Percentiles rank a stretch among this genome's conserved stretches.
These are phyloP conservation scores for Eupithecia tripunctaria DNA, from an alignment of 2,888 invertebrate genomes.

Conservation along the genomic window DNA sequence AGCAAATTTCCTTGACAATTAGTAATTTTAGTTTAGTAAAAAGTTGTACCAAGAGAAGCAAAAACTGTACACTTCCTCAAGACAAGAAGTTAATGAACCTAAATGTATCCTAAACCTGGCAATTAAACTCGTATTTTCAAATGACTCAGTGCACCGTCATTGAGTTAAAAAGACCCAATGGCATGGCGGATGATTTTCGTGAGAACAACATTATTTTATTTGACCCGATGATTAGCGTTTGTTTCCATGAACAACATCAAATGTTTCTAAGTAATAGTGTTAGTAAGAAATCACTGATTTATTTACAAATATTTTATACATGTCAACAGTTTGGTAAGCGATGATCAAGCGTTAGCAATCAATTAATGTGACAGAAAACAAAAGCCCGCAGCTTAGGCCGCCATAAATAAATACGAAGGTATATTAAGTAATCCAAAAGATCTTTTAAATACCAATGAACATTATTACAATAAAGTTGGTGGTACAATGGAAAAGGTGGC, in stretches of 20 bases:
- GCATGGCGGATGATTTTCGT: slow-evolving; percentile 40
- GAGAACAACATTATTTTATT: slow-evolving; percentile 40
- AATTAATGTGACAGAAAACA: neutral
- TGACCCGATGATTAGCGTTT: slow-evolving; percentile 32
- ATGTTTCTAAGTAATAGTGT: neutral
- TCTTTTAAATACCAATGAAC: neutral
- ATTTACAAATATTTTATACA: neutral
- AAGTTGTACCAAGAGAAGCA: slow-evolving; percentile 5
- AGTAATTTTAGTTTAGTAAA: too few species aligned
- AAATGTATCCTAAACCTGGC: slow-evolving; percentile 34
- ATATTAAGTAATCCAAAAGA: neutral
- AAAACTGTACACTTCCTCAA: slow-evolving; percentile 34
- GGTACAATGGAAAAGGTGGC: slow-evolving; percentile 30
- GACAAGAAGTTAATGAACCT: slow-evolving; percentile 37
- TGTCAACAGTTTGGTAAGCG: neutral
- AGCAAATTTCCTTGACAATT: neutral
- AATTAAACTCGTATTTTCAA: slow-evolving; percentile 33
- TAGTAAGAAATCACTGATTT: too few species aligned
- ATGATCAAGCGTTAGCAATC: neutral
- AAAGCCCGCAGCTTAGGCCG: neutral
- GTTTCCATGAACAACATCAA: slow-evolving; percentile 28
- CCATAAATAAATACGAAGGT: neutral
- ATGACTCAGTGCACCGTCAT: slow-evolving; percentile 44
- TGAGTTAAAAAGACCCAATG: slow-evolving; percentile 35
- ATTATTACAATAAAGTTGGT: neutral